phyloP scores from a whole-genome alignment of 2,797 vertebrate species.

The Peromyscus attwateri region DNA sequence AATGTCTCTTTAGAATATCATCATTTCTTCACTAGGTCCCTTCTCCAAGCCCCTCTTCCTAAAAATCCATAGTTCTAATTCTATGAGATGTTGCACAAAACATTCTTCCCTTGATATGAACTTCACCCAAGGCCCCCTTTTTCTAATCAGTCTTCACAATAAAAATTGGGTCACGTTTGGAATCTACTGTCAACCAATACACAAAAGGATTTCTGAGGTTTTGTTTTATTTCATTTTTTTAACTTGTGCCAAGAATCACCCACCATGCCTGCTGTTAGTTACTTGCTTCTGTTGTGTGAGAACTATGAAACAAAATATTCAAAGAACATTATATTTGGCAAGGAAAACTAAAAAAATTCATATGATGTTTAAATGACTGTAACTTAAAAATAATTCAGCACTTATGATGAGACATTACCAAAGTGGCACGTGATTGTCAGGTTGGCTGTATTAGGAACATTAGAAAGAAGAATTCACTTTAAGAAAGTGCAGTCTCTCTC shows the following conservation, averaged over 20 bases:
- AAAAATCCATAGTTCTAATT: background rate
- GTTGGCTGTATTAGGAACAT: background rate
- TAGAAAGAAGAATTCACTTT: background rate
- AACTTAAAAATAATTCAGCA: background rate
- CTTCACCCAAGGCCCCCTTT: background rate
- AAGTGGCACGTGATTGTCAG: background rate
- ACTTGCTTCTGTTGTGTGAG: background rate
- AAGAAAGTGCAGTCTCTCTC: background rate
- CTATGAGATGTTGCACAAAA: background rate
- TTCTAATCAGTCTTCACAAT: background rate
- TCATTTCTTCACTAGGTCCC: background rate
- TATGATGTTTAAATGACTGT: background rate
- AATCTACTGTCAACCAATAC: background rate
- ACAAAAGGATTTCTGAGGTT: background rate
- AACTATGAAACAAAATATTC: background rate
- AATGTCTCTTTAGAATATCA: background rate
- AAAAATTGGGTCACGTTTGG: background rate
- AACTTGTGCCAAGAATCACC: background rate
- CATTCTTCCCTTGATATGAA: background rate
- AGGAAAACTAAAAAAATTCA: background rate
- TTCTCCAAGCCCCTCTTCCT: background rate
- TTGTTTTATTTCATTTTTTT: constrained; percentile 37
- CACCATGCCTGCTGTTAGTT: background rate
- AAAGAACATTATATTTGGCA: background rate
- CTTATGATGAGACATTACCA: background rate